Base-by-base conservation (phyloP, 2,797 vertebrate genomes). In the Tolypeutes matacus region DNA sequence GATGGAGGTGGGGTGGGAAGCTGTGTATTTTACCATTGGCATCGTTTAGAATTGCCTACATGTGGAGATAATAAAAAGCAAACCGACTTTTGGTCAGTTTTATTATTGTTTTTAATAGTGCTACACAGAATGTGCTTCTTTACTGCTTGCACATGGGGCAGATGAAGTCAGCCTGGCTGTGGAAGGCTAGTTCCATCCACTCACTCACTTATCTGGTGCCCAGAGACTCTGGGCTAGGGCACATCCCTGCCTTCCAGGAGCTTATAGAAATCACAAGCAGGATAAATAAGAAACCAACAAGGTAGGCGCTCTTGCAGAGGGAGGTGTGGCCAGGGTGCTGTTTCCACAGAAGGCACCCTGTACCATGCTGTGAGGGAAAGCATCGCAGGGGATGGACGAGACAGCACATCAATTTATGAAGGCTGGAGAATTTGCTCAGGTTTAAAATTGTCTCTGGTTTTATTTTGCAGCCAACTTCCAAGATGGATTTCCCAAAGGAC, bases 401-500 rank as follows among this genome's bases (percentile, higher is more conserved):
- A 70, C 7, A 15, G 9, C 2, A 4, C 27, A 31, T 36, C 56
- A 4, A 7, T 0, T 13, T n/a, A 56, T 1, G 4, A 65, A 78
- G 17, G 36, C 73, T 2, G 0, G 29, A 49, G 58, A 49, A 27
- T n/a, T 73, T 69, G 23, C 60, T 90, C 51, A 42, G 82, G n/a
- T 80, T 75, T 90, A 36, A 84, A 77, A 73, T 9, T 65, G 13
- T 70, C 60, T 81, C 72, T 29, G 49, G 25, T 25, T 78, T 69
- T 86, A 42, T 86, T 51, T 36, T 46, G 53, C 29, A 53, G 31
- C 29, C 80, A 89, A 72, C 58, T 81, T 69, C 53, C 20, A 62
- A 84, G 56, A 86, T 11, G 29, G 67, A 83, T 62, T 93, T 95
- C 82, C 58, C 60, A 87, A 85, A 96, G 73, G 92, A 75, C 56